Evolutionary conservation across 2,113 vertebrate genomes (phyloP).

Genomic region (Anhinga anhinga): DNA sequence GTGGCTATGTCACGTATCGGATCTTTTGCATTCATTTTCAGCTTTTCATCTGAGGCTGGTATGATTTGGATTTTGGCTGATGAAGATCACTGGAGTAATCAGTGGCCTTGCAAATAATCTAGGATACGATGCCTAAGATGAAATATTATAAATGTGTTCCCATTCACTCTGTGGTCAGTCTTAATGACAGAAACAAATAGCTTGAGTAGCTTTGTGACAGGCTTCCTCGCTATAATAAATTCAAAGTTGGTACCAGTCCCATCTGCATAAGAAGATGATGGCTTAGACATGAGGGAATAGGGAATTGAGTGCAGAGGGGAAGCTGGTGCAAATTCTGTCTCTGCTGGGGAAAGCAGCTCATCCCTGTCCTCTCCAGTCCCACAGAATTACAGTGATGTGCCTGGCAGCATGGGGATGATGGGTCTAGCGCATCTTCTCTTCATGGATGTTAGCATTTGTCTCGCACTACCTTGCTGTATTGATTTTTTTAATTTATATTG

Average conservation of each 20-base stretch:
- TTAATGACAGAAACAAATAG: neutral
- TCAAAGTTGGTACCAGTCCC: neutral
- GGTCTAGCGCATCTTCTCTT: neutral
- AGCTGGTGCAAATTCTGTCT: neutral
- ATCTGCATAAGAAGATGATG: rapidly evolving
- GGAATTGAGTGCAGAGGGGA: neutral
- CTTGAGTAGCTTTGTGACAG: neutral
- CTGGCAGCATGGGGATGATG: neutral
- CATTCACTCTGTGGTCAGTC: neutral
- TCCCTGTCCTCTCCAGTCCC: neutral
- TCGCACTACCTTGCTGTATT: neutral
- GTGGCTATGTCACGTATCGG: rapidly evolving
- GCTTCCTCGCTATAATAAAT: neutral
- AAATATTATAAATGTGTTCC: neutral
- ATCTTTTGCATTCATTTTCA: neutral
- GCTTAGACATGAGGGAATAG: neutral
- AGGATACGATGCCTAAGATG: rapidly evolving
- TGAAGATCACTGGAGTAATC: neutral
- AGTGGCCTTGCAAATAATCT: neutral
- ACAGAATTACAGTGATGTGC: neutral
- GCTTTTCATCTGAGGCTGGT: neutral
- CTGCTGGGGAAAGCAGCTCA: neutral
- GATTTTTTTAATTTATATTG: constrained; percentile 13
- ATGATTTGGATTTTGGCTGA: neutral
- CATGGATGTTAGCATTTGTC: neutral